These are phyloP conservation scores for Periophthalmus modestus DNA, from an alignment of 2,113 vertebrate genomes.

Conservation along the genomic window DNA sequence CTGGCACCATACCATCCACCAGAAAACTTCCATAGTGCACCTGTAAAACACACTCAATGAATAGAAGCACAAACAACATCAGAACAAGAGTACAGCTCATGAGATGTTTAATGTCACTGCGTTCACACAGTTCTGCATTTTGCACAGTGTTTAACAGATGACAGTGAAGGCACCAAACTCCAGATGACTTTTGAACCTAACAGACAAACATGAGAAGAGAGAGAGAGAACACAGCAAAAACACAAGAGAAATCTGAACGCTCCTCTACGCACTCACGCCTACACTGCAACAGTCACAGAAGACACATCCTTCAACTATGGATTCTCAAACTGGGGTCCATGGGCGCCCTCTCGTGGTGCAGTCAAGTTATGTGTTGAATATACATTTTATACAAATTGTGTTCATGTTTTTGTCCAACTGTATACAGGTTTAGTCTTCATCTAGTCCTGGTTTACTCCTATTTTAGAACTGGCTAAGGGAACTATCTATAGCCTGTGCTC, in stretches of 20 bases:
- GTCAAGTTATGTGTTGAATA: too few relatives aligned
- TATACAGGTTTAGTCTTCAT: too few relatives aligned
- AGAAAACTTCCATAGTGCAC: too few relatives aligned
- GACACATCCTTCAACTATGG: neutral
- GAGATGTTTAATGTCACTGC: conserved; percentile 52
- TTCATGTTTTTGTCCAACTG: too few relatives aligned
- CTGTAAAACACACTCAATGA: neutral
- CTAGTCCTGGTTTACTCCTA: too few relatives aligned
- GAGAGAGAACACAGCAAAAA: neutral
- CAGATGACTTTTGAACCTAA: conserved; percentile 50
- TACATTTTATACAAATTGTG: too few relatives aligned
- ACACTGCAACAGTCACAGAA: neutral
- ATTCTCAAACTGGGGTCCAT: neutral
- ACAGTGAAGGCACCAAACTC: conserved; percentile 70
- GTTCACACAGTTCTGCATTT: conserved; percentile 57
- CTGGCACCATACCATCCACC: too few relatives aligned
- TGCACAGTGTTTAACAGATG: conserved; percentile 63
- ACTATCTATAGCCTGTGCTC: too few relatives aligned
- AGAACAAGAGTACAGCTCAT: neutral
- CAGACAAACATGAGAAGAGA: conserved; percentile 15
- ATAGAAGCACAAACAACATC: neutral
- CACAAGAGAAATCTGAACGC: conserved; percentile 38
- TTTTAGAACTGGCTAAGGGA: too few relatives aligned
- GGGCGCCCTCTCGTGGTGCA: too few relatives aligned
- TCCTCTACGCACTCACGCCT: conserved; percentile 8